phyloP scores from a whole-genome alignment of 2,888 invertebrate species.

The Atrina japonica region DNA sequence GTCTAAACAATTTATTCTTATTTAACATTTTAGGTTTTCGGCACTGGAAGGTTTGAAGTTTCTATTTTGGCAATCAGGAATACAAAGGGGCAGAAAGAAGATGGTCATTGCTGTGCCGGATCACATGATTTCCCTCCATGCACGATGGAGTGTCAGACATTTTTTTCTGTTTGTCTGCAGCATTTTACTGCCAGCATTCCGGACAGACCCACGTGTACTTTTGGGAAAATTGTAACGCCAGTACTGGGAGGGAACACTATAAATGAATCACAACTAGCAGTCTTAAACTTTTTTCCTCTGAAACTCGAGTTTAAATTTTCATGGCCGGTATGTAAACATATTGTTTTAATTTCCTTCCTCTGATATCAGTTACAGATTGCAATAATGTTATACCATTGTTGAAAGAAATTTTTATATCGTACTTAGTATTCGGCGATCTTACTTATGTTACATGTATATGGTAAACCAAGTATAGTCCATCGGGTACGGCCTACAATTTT shows the following conservation, averaged over 20 bases:
- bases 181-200: constrained; percentile 91
- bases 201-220: constrained; percentile 87
- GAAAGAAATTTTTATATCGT: too few relatives aligned
- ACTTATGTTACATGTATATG: too few relatives aligned
- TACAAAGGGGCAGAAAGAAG: constrained; percentile 56
- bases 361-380: too few relatives aligned
- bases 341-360: too few relatives aligned
- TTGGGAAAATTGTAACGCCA: constrained; percentile 94
- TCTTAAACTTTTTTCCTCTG: constrained; percentile 32
- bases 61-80: constrained; percentile 61
- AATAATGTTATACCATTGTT: too few relatives aligned
- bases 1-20: too few relatives aligned
- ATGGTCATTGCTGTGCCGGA: constrained; percentile 62
- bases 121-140: constrained; percentile 52
- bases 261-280: constrained; percentile 37
- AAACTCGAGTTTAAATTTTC: constrained; percentile 60
- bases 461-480: too few relatives aligned
- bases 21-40: constrained; percentile 61
- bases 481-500: too few relatives aligned
- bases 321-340: constrained; percentile 72
- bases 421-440: too few relatives aligned
- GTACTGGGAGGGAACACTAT: constrained; percentile 83
- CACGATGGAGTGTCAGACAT: constrained; percentile 61
- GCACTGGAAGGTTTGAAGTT: constrained; percentile 65
- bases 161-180: constrained; percentile 89